Evolutionary conservation across 2,888 invertebrate genomes (phyloP).

Genomic region (Tetragonisca angustula): DNA sequence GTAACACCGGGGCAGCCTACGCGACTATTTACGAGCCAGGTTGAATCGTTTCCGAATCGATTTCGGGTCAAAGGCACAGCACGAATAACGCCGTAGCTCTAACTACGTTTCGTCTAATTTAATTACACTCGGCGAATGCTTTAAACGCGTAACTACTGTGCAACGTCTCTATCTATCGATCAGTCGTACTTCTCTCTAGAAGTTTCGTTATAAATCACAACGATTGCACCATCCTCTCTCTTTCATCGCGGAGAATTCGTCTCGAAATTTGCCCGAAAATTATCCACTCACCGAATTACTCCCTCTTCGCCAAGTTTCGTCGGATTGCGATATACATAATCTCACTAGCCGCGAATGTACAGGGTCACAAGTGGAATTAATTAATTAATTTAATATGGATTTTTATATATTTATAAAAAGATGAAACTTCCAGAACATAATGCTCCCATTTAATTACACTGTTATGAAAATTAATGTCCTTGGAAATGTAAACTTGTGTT

Average conservation of each 20-base stretch:
- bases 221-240: neutral
- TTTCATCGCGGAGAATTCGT: neutral
- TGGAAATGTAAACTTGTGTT: too few relatives aligned
- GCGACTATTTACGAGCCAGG: neutral
- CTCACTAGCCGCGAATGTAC: neutral
- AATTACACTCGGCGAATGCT: constrained; percentile 16
- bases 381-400: neutral
- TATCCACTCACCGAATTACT: neutral
- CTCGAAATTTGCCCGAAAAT: neutral
- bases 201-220: neutral
- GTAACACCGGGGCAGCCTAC: neutral
- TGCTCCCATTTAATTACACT: too few relatives aligned
- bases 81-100: constrained; percentile 3
- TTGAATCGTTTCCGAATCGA: neutral
- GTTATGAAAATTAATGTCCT: too few relatives aligned
- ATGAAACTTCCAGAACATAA: too few relatives aligned
- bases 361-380: neutral
- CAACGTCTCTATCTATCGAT: neutral
- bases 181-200: neutral
- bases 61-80: constrained; percentile 7
- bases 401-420: too few relatives aligned
- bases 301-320: neutral
- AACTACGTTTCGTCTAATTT: constrained; percentile 20
- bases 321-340: neutral
- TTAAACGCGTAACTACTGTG: neutral